Evolutionary conservation across 2,888 invertebrate genomes (phyloP), one percentile per base, ranked within the genome.

Genomic region (Agrenia bidenticulata): DNA sequence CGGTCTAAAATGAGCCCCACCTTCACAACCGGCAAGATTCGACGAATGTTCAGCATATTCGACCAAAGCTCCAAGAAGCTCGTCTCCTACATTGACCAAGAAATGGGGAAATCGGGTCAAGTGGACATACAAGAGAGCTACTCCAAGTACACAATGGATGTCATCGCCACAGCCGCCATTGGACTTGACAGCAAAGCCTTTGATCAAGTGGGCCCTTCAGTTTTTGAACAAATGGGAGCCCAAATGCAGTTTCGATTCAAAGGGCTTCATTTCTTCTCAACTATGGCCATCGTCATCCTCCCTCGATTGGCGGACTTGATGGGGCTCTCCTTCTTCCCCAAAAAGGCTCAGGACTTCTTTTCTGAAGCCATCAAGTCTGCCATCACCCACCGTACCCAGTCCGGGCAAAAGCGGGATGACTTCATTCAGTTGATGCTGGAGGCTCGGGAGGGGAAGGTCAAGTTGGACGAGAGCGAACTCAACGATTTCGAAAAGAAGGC

Each of bases 371-470:
- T 84, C 0, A 80, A 77, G 2, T 80, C 83, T 1, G 83, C 83
- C 1, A 79, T 85, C 1, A 78, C 81, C 1, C 80, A 81, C 66
- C 78, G 85, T 13, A 81, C 82, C 73, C 78, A 78, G 26, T 81
- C 83, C 72, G 79, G 82, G 1, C 74, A 85, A 0, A 77, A 77
- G 0, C 78, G 84, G 39, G 83, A 84, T 61, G 86, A 85, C 77
- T 85, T 86, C 70, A 77, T 87, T 58, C 84, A 86, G 72, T 75
- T 85, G 1, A 77, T 85, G 54, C 80, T 84, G 26, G 80, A 85
- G 50, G 74, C 85, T 24, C 83, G 82, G 70, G 81, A 82, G 56
- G 80, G 81, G 63, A 80, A 79, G 23, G 17, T 61, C n/a, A 69
- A 66, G 26, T 17, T 19, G 23, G 69, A 69, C 5, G 68, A 68